phyloP scores from a whole-genome alignment of 1,140 invertebrate species.

The Saccostrea cuccullata region DNA sequence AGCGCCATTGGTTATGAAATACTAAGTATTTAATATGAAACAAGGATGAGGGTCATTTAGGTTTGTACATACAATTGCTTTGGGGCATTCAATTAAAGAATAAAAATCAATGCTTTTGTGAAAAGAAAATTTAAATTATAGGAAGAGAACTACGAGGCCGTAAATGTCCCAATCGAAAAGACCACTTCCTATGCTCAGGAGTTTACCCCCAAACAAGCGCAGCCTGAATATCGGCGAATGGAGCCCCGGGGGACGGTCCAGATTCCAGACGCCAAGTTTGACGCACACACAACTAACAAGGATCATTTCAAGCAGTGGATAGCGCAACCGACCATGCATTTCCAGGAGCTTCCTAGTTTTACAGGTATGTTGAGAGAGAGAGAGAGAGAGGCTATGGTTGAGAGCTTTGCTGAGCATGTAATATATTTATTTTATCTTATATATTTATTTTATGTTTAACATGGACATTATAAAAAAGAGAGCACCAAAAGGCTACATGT shows the following conservation, averaged over 20 bases:
- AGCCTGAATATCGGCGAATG: constrained; percentile 54
- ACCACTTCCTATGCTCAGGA: constrained; percentile 68
- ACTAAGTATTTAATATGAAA: too few relatives aligned
- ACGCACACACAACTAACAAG: constrained; percentile 72
- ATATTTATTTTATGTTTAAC: too few relatives aligned
- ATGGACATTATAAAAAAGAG: too few relatives aligned
- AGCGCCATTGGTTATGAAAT: too few relatives aligned
- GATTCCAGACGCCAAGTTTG: constrained; percentile 64
- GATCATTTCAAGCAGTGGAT: constrained; percentile 74
- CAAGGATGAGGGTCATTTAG: too few relatives aligned
- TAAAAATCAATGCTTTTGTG: not conserved
- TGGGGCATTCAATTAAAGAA: too few relatives aligned
- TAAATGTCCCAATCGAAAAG: constrained; percentile 61
- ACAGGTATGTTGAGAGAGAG: constrained; percentile 65
- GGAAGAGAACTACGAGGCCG: constrained; percentile 67
- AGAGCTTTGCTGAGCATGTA: too few relatives aligned
- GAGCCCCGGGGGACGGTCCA: constrained; percentile 58
- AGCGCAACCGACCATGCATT: constrained; percentile 66
- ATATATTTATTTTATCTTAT: too few relatives aligned
- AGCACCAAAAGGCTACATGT: too few relatives aligned
- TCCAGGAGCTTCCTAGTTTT: constrained; percentile 75
- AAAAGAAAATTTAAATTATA: constrained; percentile 41
- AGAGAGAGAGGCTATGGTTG: too few relatives aligned
- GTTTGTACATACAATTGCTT: too few relatives aligned
- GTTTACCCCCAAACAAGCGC: constrained; percentile 66